A percentile compares a stretch with the other conserved stretches of the same genome.
Conservation (phyloP, 1,140 invertebrate genomes). For the Drosophila nebulosa region DNA sequence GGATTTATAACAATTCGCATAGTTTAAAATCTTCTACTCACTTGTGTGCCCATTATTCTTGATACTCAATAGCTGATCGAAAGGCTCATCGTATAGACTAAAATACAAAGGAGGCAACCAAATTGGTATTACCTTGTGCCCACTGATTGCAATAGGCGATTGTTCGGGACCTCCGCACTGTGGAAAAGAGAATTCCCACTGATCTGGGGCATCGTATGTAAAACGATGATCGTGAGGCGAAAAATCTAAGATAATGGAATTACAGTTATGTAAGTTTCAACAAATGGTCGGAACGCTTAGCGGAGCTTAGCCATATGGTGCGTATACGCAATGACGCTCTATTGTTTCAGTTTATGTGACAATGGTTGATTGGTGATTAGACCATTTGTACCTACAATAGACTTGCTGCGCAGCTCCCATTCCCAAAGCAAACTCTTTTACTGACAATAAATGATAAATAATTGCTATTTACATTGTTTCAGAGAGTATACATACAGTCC, state of each 20-base stretch:
- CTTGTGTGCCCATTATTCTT: slow-evolving; percentile 61
- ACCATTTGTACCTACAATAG: neutral
- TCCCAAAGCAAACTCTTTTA: neutral
- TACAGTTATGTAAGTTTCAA: neutral
- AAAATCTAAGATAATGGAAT: slow-evolving; percentile 31
- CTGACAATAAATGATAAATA: slow-evolving; percentile 22
- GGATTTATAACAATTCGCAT: neutral
- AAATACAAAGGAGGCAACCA: slow-evolving; percentile 43
- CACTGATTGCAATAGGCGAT: slow-evolving; percentile 51
- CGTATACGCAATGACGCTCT: neutral
- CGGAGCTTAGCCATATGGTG: neutral
- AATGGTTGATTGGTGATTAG: neutral
- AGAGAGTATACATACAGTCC: too few species aligned
- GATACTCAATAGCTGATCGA: slow-evolving; percentile 43
- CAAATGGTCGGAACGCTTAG: neutral
- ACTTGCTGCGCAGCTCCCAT: neutral
- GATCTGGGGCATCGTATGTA: slow-evolving; percentile 40
- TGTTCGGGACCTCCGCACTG: slow-evolving; percentile 44
- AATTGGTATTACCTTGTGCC: slow-evolving; percentile 42
- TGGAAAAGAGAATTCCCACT: slow-evolving; percentile 31
- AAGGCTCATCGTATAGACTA: slow-evolving; percentile 43
- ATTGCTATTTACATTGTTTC: slow-evolving; percentile 49
- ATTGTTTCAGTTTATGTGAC: neutral
- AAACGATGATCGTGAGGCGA: slow-evolving; percentile 29
- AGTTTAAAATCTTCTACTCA: neutral